Conservation (phyloP, 30 jellyfish, hydroid and myxozoan species). For the Turritopsis rubra region DNA sequence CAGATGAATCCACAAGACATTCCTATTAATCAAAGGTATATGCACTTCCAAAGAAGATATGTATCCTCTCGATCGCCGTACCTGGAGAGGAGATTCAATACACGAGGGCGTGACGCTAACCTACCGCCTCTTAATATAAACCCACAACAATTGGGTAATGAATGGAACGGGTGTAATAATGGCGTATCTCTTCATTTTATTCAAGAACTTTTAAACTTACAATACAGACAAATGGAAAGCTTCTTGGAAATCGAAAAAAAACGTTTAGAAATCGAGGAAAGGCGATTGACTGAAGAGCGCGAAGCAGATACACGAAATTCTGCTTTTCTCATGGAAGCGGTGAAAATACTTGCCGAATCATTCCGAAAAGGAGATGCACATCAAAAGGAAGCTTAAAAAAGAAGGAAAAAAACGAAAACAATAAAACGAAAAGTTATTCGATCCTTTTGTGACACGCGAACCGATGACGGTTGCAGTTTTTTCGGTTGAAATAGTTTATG, state of each 20-base stretch:
- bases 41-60: background rate
- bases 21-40: background rate
- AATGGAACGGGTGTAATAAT: background rate
- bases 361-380: conserved; percentile 22
- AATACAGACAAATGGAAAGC: conserved; percentile 18
- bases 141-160: background rate
- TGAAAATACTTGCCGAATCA: conserved; percentile 16
- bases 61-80: background rate
- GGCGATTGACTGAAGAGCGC: conserved; percentile 1
- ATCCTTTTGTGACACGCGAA: too few relatives aligned
- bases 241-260: conserved; percentile 21
- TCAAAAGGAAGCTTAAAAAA: background rate
- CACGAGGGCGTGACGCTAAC: background rate
- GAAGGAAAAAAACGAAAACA: background rate
- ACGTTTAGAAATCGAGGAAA: conserved; percentile 13
- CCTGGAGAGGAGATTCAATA: background rate
- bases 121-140: background rate
- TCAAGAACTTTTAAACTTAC: conserved; percentile 15
- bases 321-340: conserved; percentile 22
- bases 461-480: too few relatives aligned
- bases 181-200: background rate
- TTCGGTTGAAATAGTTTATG: too few relatives aligned
- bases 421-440: background rate
- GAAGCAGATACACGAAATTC: conserved; percentile 11
- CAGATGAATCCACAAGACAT: background rate